These are phyloP conservation scores for Phaethornis superciliosus DNA, from an alignment of 2,113 vertebrate species.

Conservation along the genomic window DNA sequence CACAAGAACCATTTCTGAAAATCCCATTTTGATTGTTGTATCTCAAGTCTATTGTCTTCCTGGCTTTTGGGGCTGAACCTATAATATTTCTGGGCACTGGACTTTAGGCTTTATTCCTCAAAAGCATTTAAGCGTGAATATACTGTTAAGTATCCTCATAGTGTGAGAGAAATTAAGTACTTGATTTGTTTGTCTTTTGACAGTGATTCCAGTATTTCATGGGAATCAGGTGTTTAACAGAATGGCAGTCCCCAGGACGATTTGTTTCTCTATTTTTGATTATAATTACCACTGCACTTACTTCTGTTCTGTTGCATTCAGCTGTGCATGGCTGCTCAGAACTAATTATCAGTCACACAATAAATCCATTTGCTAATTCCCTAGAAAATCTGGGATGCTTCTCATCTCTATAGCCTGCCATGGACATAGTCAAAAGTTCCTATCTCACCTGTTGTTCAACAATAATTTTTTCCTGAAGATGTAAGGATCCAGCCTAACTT, in stretches of 20 bases:
- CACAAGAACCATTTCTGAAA: neutral
- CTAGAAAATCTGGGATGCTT: slow-evolving; percentile 24
- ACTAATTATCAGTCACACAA: slow-evolving; percentile 57
- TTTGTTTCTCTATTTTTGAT: slow-evolving; percentile 38
- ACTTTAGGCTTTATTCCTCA: neutral
- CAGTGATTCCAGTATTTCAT: slow-evolving; percentile 28
- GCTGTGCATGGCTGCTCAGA: slow-evolving; percentile 41
- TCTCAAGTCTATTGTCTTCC: neutral
- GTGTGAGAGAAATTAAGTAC: neutral
- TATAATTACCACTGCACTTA: slow-evolving; percentile 44
- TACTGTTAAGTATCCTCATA: neutral
- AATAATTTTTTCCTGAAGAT: neutral
- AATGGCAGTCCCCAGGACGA: slow-evolving; percentile 17
- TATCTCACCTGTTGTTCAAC: neutral
- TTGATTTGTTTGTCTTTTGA: slow-evolving; percentile 27
- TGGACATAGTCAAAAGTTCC: neutral
- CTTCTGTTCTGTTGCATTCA: slow-evolving; percentile 27
- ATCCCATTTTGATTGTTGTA: neutral
- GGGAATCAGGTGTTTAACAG: slow-evolving; percentile 25
- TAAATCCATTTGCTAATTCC: slow-evolving; percentile 45
- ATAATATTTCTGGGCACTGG: neutral
- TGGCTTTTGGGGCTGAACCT: neutral
- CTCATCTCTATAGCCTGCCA: neutral
- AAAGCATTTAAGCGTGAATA: neutral
- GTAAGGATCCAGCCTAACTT: neutral